Conservation (phyloP, 1,140 invertebrate species). For the Rhagoletis zephyria region DNA sequence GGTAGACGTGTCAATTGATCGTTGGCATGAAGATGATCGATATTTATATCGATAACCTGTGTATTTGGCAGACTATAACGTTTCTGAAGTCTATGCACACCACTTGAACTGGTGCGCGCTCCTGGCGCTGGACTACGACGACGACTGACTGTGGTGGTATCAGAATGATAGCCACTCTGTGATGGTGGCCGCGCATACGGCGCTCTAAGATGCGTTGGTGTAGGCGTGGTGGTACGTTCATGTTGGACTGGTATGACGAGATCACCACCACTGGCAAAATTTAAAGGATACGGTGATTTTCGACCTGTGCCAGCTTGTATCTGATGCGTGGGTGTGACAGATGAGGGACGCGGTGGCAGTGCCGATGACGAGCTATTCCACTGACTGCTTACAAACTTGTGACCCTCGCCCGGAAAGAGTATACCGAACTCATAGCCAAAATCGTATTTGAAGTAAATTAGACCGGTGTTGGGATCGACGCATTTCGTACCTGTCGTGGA, state of each 20-base stretch:
- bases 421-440: conserved; percentile 88
- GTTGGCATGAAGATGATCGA: conserved; percentile 68
- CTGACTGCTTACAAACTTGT: conserved; percentile 74
- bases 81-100: conserved; percentile 76
- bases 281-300: conserved; percentile 67
- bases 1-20: conserved; percentile 62
- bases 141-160: conserved; percentile 60
- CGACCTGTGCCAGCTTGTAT: conserved; percentile 58
- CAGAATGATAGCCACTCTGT: conserved; percentile 65
- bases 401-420: conserved; percentile 80
- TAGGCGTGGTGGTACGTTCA: conserved; percentile 60
- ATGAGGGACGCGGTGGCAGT: conserved; percentile 69
- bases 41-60: conserved; percentile 70
- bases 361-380: conserved; percentile 69
- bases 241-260: conserved; percentile 70
- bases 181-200: not conserved
- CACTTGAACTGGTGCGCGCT: conserved; percentile 77
- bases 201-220: not conserved
- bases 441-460: conserved; percentile 88
- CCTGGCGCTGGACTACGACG: conserved; percentile 65
- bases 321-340: conserved; percentile 64
- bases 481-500: conserved; percentile 80
- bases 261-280: conserved; percentile 65
- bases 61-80: conserved; percentile 72
- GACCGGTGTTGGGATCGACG: conserved; percentile 82